phyloP scores from a whole-genome alignment of 2,113 vertebrate species.

The Nothobranchius kuhntae region DNA sequence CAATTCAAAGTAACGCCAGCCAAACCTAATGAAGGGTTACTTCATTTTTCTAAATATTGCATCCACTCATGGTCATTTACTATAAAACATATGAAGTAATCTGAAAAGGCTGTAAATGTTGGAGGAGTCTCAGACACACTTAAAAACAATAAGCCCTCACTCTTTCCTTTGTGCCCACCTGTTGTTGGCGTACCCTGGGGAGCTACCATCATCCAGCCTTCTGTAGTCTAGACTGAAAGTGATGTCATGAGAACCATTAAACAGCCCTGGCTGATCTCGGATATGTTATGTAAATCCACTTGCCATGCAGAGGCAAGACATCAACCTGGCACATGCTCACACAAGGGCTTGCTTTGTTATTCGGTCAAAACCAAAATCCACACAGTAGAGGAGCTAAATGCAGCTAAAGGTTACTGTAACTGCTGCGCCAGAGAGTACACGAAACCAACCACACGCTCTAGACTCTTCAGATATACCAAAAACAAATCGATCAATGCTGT shows the following conservation, averaged over 20 bases:
- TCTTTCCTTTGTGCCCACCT: slow-evolving; percentile 74
- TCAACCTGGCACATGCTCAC: slow-evolving; percentile 35
- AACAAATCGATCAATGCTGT: slow-evolving; percentile 4
- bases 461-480: slow-evolving; percentile 3
- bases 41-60: not conserved
- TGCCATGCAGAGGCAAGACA: slow-evolving; percentile 60
- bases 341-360: slow-evolving; percentile 44
- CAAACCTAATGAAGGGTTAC: not conserved
- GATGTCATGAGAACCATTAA: slow-evolving; percentile 80
- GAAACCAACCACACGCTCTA: slow-evolving; percentile 19
- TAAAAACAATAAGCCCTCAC: slow-evolving; percentile 26
- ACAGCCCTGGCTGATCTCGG: slow-evolving; percentile 40
- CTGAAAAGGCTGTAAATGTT: not conserved
- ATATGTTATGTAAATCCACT: slow-evolving; percentile 49
- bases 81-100: too few species aligned
- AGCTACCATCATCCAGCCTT: slow-evolving; percentile 82
- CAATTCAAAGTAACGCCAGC: not conserved
- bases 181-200: slow-evolving; percentile 77
- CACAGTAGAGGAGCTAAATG: slow-evolving; percentile 25
- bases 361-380: slow-evolving; percentile 31
- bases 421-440: slow-evolving; percentile 7
- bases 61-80: too few species aligned
- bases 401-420: slow-evolving; percentile 38
- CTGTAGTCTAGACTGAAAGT: slow-evolving; percentile 84
- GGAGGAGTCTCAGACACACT: slow-evolving; percentile 13